Evolutionary conservation across 2,888 invertebrate genomes (phyloP), one percentile per base, ranked within the genome.

Genomic region (Rosalia funebris): DNA sequence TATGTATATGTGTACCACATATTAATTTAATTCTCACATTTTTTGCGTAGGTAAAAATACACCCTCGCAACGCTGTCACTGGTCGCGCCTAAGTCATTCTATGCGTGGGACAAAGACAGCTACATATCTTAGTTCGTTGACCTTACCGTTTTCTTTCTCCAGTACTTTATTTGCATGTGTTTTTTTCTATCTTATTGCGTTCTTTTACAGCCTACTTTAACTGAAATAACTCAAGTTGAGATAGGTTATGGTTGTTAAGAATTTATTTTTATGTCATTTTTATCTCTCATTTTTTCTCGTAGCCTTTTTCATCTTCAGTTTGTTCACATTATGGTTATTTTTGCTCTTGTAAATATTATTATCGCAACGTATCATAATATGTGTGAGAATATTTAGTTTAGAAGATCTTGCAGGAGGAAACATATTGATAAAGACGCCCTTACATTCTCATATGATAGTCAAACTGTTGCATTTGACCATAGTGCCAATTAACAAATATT

Each of bases 101-200:
- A 71, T 79, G 79, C 79, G 81, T 79, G 77, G 78, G 80, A 81
- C 77, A 77, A 74, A 80, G 81, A 81, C 75, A 73, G 77, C 74
- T 70, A 72, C 75, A 79, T 75, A 77, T 74, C 77, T 75, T 70
- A 75, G 81, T 80, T 79, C 81, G 78, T 79, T 81, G 82, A 81
- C 82, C 81, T 34, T 74, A 75, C 71, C 75, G 79, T 81, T 82
- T 63, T 82, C 82, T 82, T 81, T 81, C 81, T 80, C 77, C 79
- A 78, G 80, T 77, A 81, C 81, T 82, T 81, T 82, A 81, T 82
- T 81, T 82, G 81, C 81, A 81, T 81, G 81, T 76, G 77, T 80
- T 80, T 80, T 79, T 80, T 81, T 81, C 74, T 75, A 73, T 77
- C 77, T 79, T 82, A 76, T 78, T 78, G 78, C 79, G 78, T 79